These are phyloP conservation scores for Octopus bimaculoides DNA, from an alignment of 1,140 invertebrate genomes.

Conservation along the genomic window DNA sequence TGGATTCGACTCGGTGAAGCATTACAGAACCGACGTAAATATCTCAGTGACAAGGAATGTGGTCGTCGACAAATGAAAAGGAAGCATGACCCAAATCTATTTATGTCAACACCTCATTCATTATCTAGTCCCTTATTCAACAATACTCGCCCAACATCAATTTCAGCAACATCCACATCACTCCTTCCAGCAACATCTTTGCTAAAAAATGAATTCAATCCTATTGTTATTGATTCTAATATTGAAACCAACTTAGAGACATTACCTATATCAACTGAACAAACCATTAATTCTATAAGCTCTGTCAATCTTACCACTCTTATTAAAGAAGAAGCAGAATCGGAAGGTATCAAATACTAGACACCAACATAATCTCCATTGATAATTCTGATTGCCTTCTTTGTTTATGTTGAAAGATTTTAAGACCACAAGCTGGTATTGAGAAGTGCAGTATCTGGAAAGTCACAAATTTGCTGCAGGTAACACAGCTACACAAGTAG, in stretches of 20 bases:
- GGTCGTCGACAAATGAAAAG: slow-evolving; percentile 24
- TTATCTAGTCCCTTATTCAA: not conserved
- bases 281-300: not conserved
- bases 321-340: slow-evolving; percentile 8
- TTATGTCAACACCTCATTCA: not conserved
- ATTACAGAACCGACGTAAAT: slow-evolving; percentile 34
- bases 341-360: not conserved
- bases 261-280: not conserved
- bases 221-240: not conserved
- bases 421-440: no score
- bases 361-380: not conserved
- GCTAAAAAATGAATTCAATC: not conserved
- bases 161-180: not conserved
- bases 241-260: not conserved
- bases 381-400: no score
- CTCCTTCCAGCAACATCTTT: not conserved
- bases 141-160: no score
- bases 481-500: no score
- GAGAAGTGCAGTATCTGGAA: no score
- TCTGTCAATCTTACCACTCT: not conserved
- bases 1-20: slow-evolving; percentile 33
- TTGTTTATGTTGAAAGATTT: no score
- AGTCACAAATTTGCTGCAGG: no score
- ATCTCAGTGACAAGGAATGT: slow-evolving; percentile 30
- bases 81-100: not conserved